A percentile compares a stretch with the other conserved stretches of the same genome.
phyloP scores from a whole-genome alignment of 2,888 invertebrate genomes.

The Caenorhabditis sp. region DNA sequence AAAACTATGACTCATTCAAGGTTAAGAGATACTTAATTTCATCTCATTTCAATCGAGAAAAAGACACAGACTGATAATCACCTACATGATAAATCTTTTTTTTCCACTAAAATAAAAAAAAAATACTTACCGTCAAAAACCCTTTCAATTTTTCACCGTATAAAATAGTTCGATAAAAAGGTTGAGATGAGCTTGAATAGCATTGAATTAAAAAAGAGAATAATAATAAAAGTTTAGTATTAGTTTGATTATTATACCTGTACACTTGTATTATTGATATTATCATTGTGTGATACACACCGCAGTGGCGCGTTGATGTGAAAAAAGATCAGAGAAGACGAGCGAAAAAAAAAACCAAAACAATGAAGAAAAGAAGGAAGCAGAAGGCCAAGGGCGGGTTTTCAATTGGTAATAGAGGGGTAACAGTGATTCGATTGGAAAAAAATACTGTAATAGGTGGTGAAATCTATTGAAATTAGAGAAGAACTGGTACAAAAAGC shows the following conservation, averaged over 20 bases:
- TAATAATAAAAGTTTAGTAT: background rate
- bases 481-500: no score
- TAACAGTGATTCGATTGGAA: background rate
- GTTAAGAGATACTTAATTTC: background rate
- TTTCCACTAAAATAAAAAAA: background rate
- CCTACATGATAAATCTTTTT: background rate
- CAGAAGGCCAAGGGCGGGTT: constrained; percentile 1
- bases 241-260: background rate
- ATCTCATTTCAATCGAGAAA: background rate
- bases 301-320: background rate
- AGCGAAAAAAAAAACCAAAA: background rate
- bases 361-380: background rate
- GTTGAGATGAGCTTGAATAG: background rate
- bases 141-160: constrained; percentile 57
- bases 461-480: background rate
- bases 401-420: background rate
- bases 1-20: background rate
- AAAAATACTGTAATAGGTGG: background rate
- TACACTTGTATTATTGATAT: background rate
- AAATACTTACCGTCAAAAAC: constrained; percentile 49
- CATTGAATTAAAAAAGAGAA: background rate
- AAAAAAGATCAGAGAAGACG: background rate
- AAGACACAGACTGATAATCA: background rate
- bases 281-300: background rate
- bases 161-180: constrained; percentile 42